Conservation (phyloP, 2,797 vertebrate species). For the Crenuchus spilurus region DNA sequence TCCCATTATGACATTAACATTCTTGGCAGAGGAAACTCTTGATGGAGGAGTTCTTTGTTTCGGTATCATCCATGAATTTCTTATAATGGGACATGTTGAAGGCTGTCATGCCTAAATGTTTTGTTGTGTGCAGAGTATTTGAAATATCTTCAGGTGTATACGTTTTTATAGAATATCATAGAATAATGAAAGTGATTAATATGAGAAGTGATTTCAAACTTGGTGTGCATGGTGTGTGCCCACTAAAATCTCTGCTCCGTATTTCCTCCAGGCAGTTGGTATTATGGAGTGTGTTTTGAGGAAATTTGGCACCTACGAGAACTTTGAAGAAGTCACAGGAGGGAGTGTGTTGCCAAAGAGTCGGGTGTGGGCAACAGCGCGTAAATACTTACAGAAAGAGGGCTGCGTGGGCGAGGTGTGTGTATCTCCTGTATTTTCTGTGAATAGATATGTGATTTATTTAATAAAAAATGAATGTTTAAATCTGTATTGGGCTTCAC, state of each 20-base stretch:
- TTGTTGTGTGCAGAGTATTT: too few species aligned
- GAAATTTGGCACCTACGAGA: slow-evolving; percentile 91
- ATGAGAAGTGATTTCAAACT: too few species aligned
- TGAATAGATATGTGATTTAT: background rate
- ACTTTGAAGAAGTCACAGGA: slow-evolving; percentile 89
- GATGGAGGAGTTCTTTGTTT: too few species aligned
- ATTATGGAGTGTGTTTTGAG: slow-evolving; percentile 91
- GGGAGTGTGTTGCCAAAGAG: slow-evolving; percentile 89
- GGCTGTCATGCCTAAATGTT: too few species aligned
- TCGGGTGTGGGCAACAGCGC: slow-evolving; percentile 90
- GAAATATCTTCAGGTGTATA: too few species aligned
- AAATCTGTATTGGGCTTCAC: background rate
- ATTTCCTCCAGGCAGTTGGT: slow-evolving; percentile 81
- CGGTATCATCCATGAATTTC: too few species aligned
- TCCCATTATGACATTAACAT: too few species aligned
- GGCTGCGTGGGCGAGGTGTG: slow-evolving; percentile 86
- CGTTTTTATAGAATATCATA: too few species aligned
- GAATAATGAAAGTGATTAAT: too few species aligned
- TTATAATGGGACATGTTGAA: too few species aligned
- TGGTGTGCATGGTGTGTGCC: background rate
- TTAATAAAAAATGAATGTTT: background rate
- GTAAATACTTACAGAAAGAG: slow-evolving; percentile 97
- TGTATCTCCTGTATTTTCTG: background rate
- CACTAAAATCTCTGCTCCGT: background rate
- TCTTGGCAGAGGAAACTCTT: too few species aligned